Percentiles rank a stretch among this genome's conserved stretches.
Conservation (phyloP, 2,113 vertebrate genomes). For the Coryphaenoides rupestris region DNA sequence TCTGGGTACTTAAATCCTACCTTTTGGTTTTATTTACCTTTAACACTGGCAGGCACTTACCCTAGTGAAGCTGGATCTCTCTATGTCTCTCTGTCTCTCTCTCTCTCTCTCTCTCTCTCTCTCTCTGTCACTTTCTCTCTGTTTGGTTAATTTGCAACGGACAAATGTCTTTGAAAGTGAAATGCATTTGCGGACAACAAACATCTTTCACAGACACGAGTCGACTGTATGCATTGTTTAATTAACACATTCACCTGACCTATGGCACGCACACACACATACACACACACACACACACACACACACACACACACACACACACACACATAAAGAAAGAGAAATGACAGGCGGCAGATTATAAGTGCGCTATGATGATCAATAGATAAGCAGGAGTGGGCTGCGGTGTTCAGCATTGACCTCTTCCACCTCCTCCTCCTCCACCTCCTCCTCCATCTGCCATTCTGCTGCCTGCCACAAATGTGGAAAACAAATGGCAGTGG, state of each 20-base stretch:
- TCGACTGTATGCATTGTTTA: too few species aligned
- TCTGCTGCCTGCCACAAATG: conserved; percentile 82
- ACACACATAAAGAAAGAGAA: conserved; percentile 75
- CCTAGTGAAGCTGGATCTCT: conserved; percentile 52
- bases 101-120: too few species aligned
- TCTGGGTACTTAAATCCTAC: too few species aligned
- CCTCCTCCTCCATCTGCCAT: conserved; percentile 74
- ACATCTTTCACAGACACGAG: conserved; percentile 85
- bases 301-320: too few species aligned
- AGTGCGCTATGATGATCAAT: conserved; percentile 88
- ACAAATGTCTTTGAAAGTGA: conserved; percentile 76
- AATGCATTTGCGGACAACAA: conserved; percentile 83
- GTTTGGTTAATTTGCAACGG: too few species aligned
- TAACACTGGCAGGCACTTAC: too few species aligned
- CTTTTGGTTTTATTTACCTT: too few species aligned
- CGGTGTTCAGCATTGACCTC: conserved; percentile 67
- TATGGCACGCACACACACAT: conserved; percentile 78
- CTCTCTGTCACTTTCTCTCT: too few species aligned
- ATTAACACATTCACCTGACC: conserved; percentile 86
- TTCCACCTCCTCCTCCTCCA: too few species aligned
- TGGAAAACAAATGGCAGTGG: conserved; percentile 81
- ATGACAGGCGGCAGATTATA: conserved; percentile 89
- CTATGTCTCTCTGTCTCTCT: conserved; percentile 40
- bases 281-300: too few species aligned
- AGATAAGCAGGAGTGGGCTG: conserved; percentile 81